Evolutionary conservation across 2,888 invertebrate species (phyloP).

Genomic region (Drosophila putrida): DNA sequence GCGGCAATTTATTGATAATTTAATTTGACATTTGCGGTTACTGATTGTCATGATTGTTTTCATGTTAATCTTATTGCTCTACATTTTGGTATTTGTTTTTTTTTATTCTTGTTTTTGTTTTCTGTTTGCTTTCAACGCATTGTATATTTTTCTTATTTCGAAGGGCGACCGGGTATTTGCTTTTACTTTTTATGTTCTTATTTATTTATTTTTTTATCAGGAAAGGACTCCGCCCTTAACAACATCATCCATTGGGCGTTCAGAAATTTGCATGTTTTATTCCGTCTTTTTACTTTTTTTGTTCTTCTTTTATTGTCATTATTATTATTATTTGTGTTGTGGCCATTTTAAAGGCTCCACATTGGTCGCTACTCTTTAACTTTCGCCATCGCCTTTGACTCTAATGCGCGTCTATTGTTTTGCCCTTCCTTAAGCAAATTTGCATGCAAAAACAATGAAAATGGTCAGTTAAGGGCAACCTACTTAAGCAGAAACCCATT

Average conservation of each 20-base stretch:
- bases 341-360: constrained; percentile 54
- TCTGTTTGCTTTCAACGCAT: constrained; percentile 39
- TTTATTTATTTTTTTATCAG: constrained; percentile 43
- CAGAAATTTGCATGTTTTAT: constrained; percentile 76
- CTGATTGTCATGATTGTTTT: constrained; percentile 83
- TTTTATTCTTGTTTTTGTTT: constrained; percentile 45
- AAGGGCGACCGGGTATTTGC: constrained; percentile 67
- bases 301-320: constrained; percentile 25
- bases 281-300: constrained; percentile 29
- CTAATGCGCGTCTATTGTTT: constrained; percentile 60
- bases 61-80: constrained; percentile 81
- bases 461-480: constrained; percentile 62
- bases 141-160: constrained; percentile 60
- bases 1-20: constrained; percentile 84
- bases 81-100: constrained; percentile 43
- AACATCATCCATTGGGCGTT: constrained; percentile 72
- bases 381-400: constrained; percentile 35
- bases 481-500: constrained; percentile 45
- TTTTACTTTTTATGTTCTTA: constrained; percentile 73
- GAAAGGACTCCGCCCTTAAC: constrained; percentile 52
- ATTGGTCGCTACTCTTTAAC: constrained; percentile 51
- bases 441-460: constrained; percentile 78
- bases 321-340: constrained; percentile 32
- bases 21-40: constrained; percentile 83
- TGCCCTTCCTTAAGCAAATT: constrained; percentile 53